These are phyloP conservation scores for Nezara viridula DNA, from an alignment of 2,888 invertebrate species.

Conservation along the genomic window DNA sequence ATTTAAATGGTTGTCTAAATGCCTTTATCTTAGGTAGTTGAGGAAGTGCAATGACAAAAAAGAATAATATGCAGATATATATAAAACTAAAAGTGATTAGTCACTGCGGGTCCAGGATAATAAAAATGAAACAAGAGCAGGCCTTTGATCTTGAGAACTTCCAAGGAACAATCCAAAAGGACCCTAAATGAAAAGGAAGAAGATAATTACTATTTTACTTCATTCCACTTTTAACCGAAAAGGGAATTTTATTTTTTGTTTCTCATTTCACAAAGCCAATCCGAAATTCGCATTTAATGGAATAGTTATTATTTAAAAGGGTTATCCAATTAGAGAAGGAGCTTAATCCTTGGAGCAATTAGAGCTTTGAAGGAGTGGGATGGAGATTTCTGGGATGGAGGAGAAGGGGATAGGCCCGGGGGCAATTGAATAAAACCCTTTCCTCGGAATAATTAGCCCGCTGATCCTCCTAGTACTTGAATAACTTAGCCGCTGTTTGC, in stretches of 20 bases:
- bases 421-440: constrained; percentile 30
- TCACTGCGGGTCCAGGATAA: neutral
- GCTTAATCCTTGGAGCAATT: neutral
- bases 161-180: neutral
- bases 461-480: neutral
- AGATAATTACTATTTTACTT: constrained; percentile 5
- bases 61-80: neutral
- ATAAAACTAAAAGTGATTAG: neutral
- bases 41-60: too few species aligned
- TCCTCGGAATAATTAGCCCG: constrained; percentile 10
- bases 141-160: neutral
- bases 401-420: neutral
- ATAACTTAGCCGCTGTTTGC: constrained; percentile 5
- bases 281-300: neutral
- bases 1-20: too few species aligned
- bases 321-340: neutral
- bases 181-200: neutral
- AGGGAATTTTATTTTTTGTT: neutral
- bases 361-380: constrained; percentile 10
- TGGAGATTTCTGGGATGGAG: neutral
- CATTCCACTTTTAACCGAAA: neutral
- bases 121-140: neutral
- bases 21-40: too few species aligned
- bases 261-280: neutral
- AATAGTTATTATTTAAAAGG: constrained; percentile 25